Percentiles rank a stretch among this genome's conserved stretches.
Conservation (phyloP, 2,113 vertebrate genomes). For the Saguinus imperator region DNA sequence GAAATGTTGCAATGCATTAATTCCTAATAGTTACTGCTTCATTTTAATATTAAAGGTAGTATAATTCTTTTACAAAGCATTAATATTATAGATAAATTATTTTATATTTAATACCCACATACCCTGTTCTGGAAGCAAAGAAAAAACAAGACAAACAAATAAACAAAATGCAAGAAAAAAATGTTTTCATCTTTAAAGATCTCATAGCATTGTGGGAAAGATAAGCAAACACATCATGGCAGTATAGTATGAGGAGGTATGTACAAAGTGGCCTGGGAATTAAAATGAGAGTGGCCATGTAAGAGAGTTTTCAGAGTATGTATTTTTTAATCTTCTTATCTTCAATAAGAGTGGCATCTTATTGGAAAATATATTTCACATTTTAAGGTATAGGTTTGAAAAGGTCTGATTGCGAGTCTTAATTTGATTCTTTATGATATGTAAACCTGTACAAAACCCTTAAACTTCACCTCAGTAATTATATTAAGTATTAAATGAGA, state of each 20-base stretch:
- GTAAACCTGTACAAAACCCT: not conserved
- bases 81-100: not conserved
- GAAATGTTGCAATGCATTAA: not conserved
- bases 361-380: not conserved
- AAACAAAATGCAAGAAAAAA: not conserved
- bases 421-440: not conserved
- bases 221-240: not conserved
- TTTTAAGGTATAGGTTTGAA: not conserved
- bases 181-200: not conserved
- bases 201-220: not conserved
- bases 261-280: not conserved
- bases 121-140: not conserved
- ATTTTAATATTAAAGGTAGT: not conserved
- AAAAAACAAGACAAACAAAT: not conserved
- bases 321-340: not conserved
- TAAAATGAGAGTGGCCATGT: not conserved
- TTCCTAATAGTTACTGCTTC: not conserved
- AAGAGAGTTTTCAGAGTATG: not conserved
- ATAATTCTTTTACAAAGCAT: not conserved
- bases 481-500: not conserved
- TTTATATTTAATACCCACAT: not conserved
- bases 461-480: not conserved
- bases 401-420: not conserved
- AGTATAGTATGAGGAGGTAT: not conserved
- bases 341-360: not conserved